phyloP scores from a whole-genome alignment of 2,797 vertebrate genomes.

The Tachyglossus aculeatus region DNA sequence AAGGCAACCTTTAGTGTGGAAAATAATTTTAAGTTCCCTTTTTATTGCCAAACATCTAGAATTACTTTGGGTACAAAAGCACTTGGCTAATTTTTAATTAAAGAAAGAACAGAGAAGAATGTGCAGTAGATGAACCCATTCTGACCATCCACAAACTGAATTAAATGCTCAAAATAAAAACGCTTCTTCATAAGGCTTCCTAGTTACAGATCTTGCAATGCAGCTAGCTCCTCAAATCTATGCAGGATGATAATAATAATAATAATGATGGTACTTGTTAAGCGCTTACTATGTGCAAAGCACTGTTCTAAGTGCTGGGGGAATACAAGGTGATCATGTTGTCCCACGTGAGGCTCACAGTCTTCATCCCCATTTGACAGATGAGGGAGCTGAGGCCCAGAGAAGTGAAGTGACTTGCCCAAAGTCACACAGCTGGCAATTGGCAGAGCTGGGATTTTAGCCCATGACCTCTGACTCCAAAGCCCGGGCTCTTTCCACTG shows the following conservation, averaged over 20 bases:
- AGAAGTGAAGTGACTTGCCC: too few relatives aligned
- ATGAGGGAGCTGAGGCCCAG: too few relatives aligned
- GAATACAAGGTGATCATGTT: too few relatives aligned
- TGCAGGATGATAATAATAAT: not conserved
- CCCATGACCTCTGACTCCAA: too few relatives aligned
- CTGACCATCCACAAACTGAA: conserved; percentile 8
- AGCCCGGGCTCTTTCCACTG: too few relatives aligned
- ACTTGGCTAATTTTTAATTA: conserved; percentile 57
- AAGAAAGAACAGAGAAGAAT: conserved; percentile 44
- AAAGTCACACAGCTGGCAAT: too few relatives aligned
- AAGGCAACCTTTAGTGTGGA: conserved; percentile 61
- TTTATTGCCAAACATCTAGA: conserved; percentile 65
- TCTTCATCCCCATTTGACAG: too few relatives aligned
- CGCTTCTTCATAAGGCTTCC: not conserved
- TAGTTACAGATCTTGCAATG: not conserved
- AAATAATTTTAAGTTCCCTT: conserved; percentile 62
- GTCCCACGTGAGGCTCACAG: too few relatives aligned
- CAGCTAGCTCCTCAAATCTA: not conserved
- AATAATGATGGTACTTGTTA: too few relatives aligned
- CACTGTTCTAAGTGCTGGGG: too few relatives aligned
- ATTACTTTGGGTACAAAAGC: conserved; percentile 65
- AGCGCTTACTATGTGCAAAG: too few relatives aligned
- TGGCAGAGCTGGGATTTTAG: too few relatives aligned
- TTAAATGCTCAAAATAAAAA: not conserved
- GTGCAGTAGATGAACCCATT: conserved; percentile 36